Percentiles rank a stretch among this genome's conserved stretches.
Conservation (phyloP, 2,797 vertebrate genomes). For the Chromobotia macracanthus region DNA sequence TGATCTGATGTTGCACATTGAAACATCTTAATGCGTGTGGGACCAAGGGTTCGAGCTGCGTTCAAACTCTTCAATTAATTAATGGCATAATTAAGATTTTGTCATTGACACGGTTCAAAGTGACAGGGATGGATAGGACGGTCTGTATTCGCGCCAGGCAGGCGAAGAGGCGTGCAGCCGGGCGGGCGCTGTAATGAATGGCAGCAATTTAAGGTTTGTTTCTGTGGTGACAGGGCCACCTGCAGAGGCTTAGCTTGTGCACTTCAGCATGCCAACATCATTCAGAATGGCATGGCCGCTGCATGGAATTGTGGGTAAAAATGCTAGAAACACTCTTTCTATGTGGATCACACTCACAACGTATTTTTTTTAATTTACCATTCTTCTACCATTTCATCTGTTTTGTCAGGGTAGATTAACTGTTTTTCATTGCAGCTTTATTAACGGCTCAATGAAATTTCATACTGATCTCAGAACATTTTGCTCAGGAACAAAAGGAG, state of each 20-base stretch:
- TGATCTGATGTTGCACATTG: slow-evolving; percentile 76
- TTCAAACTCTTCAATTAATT: slow-evolving; percentile 98
- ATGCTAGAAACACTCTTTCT: not conserved
- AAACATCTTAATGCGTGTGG: slow-evolving; percentile 90
- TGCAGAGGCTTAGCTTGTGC: slow-evolving; percentile 80
- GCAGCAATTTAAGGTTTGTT: slow-evolving; percentile 93
- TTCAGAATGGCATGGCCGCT: slow-evolving; percentile 48
- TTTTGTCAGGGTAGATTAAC: not conserved
- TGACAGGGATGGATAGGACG: slow-evolving; percentile 95
- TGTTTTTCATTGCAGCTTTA: not conserved
- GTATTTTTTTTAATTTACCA: too few relatives aligned
- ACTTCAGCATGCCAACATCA: slow-evolving; percentile 68
- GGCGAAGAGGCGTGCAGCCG: slow-evolving; percentile 74
- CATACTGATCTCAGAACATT: not conserved
- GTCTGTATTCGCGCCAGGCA: slow-evolving; percentile 82
- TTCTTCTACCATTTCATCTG: not conserved
- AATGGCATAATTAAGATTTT: slow-evolving; percentile 99
- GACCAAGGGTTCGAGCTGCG: slow-evolving; percentile 84
- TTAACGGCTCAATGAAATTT: not conserved
- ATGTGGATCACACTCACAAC: too few relatives aligned
- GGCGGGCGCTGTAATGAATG: slow-evolving; percentile 88
- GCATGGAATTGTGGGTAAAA: slow-evolving; percentile 8
- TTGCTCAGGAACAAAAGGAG: not conserved
- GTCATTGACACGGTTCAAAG: slow-evolving; percentile 94
- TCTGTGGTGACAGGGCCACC: slow-evolving; percentile 89